Evolutionary conservation across 2,888 invertebrate species (phyloP).

Genomic region (Cryptocheilus praepositus): DNA sequence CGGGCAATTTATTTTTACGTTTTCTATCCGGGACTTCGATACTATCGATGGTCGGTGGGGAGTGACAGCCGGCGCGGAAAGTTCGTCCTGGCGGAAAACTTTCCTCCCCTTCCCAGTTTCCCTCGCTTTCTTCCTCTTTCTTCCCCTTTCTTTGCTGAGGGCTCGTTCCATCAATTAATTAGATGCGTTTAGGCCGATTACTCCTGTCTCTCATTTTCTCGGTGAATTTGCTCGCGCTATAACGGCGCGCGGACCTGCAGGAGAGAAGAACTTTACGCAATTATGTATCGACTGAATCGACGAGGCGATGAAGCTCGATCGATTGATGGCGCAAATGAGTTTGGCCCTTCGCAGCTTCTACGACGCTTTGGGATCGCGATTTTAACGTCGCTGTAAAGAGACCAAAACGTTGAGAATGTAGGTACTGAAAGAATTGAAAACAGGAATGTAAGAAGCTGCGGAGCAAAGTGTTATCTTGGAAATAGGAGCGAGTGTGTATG

Average conservation of each 20-base stretch:
- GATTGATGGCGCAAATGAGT: not conserved
- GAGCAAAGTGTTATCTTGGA: no score
- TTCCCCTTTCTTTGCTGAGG: not conserved
- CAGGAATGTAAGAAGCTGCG: no score
- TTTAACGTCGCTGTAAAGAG: no score
- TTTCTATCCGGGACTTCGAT: not conserved
- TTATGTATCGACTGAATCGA: not conserved
- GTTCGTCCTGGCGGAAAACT: not conserved
- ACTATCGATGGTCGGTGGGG: not conserved
- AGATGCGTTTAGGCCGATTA: constrained; percentile 9
- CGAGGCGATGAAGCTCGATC: not conserved
- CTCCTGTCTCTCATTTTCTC: constrained; percentile 2
- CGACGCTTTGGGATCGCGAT: no score
- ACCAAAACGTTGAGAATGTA: no score
- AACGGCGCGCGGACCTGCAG: not conserved
- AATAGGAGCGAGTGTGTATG: no score
- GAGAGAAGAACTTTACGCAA: constrained; percentile 3
- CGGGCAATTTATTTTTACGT: not conserved
- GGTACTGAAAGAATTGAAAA: no score
- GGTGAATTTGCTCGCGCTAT: not conserved
- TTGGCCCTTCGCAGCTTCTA: not conserved
- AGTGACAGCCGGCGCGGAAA: constrained; percentile 4
- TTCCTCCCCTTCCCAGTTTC: no score
- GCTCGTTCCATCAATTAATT: constrained; percentile 7
- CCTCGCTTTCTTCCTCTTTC: not conserved